Conservation (phyloP, 2,888 invertebrate genomes). For the Macrostomum cliftonense region DNA sequence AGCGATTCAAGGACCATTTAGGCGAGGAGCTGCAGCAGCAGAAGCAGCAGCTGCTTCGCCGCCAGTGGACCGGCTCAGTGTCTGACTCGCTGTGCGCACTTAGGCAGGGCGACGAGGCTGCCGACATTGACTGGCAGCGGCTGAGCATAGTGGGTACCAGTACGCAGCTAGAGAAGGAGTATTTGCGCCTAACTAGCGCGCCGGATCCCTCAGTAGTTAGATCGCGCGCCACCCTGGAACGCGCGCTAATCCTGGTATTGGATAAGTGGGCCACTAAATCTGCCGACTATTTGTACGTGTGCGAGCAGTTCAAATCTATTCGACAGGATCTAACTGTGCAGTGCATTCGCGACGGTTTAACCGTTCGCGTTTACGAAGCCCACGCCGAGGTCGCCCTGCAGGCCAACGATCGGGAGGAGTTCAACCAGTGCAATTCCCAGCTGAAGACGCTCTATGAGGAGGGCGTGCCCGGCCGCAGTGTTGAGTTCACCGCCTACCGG, state of each 20-base stretch:
- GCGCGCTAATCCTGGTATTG: constrained; percentile 72
- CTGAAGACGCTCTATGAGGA: constrained; percentile 66
- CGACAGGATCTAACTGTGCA: constrained; percentile 96
- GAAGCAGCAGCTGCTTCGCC: not conserved
- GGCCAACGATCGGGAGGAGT: constrained; percentile 92
- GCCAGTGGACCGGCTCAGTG: constrained; percentile 4
- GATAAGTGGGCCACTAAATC: constrained; percentile 61
- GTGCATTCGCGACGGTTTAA: constrained; percentile 77
- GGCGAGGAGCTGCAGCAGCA: not conserved
- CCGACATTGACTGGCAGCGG: constrained; percentile 60
- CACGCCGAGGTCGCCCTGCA: constrained; percentile 92
- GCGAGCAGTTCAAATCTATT: constrained; percentile 94
- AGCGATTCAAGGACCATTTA: constrained; percentile 1
- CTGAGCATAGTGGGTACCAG: constrained; percentile 80
- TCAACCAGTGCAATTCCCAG: constrained; percentile 98
- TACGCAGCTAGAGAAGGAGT: constrained; percentile 79
- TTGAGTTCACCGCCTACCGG: constrained; percentile 85
- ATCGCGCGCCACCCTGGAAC: constrained; percentile 62
- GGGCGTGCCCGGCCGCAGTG: constrained; percentile 45
- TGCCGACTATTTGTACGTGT: constrained; percentile 83
- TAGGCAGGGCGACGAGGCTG: constrained; percentile 40
- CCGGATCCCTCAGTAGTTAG: constrained; percentile 53
- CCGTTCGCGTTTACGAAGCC: constrained; percentile 93
- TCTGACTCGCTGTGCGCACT: not conserved
- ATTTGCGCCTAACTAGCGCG: constrained; percentile 70